Evolutionary conservation across 2,888 invertebrate species (phyloP).

Genomic region (Andrena camellia): DNA sequence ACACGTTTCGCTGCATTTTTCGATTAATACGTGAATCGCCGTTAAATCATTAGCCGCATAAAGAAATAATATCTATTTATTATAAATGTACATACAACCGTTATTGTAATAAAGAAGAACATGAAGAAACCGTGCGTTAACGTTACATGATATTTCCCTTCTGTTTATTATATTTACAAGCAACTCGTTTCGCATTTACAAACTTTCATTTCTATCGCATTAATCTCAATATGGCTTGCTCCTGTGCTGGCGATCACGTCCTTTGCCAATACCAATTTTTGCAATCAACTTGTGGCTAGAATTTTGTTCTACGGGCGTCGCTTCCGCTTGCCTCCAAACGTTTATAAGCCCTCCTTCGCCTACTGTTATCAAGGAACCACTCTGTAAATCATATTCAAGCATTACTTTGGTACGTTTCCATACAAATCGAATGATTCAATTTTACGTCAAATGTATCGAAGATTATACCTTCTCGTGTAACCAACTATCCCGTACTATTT

Average conservation of each 20-base stretch:
- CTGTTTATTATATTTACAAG: slow-evolving; percentile 62
- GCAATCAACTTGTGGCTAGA: slow-evolving; percentile 70
- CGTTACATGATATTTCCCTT: slow-evolving; percentile 46
- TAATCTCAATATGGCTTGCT: slow-evolving; percentile 79
- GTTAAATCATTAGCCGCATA: slow-evolving; percentile 80
- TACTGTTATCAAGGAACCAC: slow-evolving; percentile 88
- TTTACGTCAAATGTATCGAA: not conserved
- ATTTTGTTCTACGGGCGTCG: slow-evolving; percentile 61
- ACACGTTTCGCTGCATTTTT: slow-evolving; percentile 72
- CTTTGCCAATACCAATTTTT: slow-evolving; percentile 77
- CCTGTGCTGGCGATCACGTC: slow-evolving; percentile 77
- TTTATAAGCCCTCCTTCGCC: slow-evolving; percentile 91
- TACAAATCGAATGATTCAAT: not conserved
- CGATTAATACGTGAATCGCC: slow-evolving; percentile 73
- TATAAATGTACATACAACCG: slow-evolving; percentile 84
- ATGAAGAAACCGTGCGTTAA: slow-evolving; percentile 71
- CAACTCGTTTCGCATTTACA: slow-evolving; percentile 52
- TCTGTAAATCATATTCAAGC: slow-evolving; percentile 84
- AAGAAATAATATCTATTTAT: slow-evolving; percentile 82
- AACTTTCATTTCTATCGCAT: slow-evolving; percentile 41
- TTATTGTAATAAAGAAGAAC: slow-evolving; percentile 83
- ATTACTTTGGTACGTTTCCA: slow-evolving; percentile 1
- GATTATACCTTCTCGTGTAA: slow-evolving; percentile 87
- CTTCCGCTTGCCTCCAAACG: slow-evolving; percentile 87
- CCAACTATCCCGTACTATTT: slow-evolving; percentile 90